Evolutionary conservation across 2,888 invertebrate genomes (phyloP).

Genomic region (Strigamia transsilvanica): DNA sequence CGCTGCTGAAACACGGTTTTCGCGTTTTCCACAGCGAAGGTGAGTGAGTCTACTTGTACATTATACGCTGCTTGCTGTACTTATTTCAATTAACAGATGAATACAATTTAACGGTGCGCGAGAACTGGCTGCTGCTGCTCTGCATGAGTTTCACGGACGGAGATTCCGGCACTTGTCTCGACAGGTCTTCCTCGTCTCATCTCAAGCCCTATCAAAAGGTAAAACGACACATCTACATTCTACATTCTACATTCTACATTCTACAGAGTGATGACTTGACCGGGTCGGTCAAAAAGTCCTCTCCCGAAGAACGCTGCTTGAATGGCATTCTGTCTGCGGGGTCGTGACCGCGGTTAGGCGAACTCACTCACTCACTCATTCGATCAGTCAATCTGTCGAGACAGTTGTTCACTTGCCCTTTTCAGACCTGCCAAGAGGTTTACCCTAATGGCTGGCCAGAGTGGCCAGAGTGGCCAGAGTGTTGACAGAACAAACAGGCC

Average conservation of each 20-base stretch:
- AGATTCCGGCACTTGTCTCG: constrained; percentile 57
- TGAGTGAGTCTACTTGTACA: too few relatives aligned
- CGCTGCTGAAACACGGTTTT: constrained; percentile 56
- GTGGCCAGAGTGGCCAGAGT: too few relatives aligned
- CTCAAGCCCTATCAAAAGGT: constrained; percentile 56
- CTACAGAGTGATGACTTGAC: too few relatives aligned
- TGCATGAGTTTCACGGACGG: constrained; percentile 59
- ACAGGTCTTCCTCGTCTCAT: constrained; percentile 56
- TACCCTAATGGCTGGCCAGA: too few relatives aligned
- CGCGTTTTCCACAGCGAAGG: neutral
- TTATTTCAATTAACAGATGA: neutral
- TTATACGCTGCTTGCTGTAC: too few relatives aligned
- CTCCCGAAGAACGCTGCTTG: neutral
- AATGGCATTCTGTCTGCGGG: neutral
- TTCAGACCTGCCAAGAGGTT: too few relatives aligned
- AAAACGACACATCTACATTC: too few relatives aligned
- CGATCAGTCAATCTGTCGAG: neutral
- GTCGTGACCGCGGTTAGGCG: neutral
- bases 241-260: too few relatives aligned
- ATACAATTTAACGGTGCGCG: constrained; percentile 8
- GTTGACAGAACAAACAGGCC: too few relatives aligned
- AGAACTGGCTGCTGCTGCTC: constrained; percentile 59
- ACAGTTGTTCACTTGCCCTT: too few relatives aligned
- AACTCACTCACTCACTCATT: constrained; percentile 51
- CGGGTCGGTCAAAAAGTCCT: neutral